phyloP scores from a whole-genome alignment of 2,797 vertebrate species.

The Borostomias antarcticus region DNA sequence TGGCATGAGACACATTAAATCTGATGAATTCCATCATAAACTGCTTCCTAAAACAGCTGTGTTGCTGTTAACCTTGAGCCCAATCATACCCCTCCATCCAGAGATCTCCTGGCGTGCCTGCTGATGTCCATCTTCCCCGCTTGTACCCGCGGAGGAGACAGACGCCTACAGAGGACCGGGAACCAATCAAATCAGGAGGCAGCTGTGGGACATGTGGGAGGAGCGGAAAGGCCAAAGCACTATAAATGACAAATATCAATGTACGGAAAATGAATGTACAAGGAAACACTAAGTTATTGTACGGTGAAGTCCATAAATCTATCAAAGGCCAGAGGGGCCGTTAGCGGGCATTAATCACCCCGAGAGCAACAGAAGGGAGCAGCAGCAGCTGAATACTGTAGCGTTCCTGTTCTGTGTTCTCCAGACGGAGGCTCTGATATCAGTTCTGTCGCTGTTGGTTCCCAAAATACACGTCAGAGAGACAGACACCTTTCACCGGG shows the following conservation, averaged over 20 bases:
- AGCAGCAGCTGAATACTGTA: slow-evolving; percentile 24
- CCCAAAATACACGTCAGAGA: slow-evolving; percentile 37
- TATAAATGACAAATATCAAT: slow-evolving; percentile 72
- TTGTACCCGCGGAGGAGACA: slow-evolving; percentile 28
- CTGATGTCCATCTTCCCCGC: not conserved
- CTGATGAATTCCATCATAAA: too few species aligned
- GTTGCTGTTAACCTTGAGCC: not conserved
- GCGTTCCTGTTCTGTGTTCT: slow-evolving; percentile 7
- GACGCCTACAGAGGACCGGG: slow-evolving; percentile 27
- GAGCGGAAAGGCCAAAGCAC: slow-evolving; percentile 52
- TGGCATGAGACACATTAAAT: too few species aligned
- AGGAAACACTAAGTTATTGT: slow-evolving; percentile 70
- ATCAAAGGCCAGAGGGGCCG: slow-evolving; percentile 70
- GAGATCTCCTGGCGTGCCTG: not conserved
- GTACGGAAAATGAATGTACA: slow-evolving; percentile 60
- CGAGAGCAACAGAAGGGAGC: slow-evolving; percentile 33
- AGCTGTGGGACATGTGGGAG: slow-evolving; percentile 34
- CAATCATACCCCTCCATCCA: not conserved
- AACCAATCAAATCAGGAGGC: slow-evolving; percentile 55
- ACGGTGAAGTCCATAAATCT: slow-evolving; percentile 76
- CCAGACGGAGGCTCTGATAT: slow-evolving; percentile 50
- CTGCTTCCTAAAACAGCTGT: not conserved
- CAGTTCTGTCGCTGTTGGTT: slow-evolving; percentile 56
- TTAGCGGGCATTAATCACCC: slow-evolving; percentile 73
- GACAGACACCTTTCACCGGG: slow-evolving; percentile 34